phyloP scores from a whole-genome alignment of 1,140 invertebrate species.

The Drosophila nebulosa region DNA sequence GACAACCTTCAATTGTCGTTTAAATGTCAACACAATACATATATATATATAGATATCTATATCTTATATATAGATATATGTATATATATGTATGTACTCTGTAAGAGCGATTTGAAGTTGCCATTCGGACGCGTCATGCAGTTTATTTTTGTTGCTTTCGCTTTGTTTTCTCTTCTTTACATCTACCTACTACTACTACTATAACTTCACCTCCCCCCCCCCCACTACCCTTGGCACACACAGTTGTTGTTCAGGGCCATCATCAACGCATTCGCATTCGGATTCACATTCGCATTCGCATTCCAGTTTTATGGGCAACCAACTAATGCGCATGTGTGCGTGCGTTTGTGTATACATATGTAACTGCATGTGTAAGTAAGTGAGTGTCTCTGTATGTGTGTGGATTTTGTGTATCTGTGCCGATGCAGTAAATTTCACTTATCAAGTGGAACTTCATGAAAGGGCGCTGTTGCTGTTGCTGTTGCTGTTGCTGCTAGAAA shows the following conservation, averaged over 20 bases:
- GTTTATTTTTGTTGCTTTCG: slow-evolving; percentile 15
- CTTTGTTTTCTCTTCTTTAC: slow-evolving; percentile 2
- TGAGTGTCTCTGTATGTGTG: slow-evolving; percentile 13
- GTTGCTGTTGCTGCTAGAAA: slow-evolving; percentile 42
- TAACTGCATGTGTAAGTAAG: not conserved
- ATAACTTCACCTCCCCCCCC: not conserved
- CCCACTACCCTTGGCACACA: not conserved
- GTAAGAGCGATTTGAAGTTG: slow-evolving; percentile 27
- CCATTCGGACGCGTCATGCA: slow-evolving; percentile 21
- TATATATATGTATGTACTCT: not conserved
- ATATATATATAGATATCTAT: not conserved
- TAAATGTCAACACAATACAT: slow-evolving; percentile 31
- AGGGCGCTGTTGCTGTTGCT: slow-evolving; percentile 43
- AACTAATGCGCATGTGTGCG: slow-evolving; percentile 16
- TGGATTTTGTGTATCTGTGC: slow-evolving; percentile 7
- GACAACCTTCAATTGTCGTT: slow-evolving; percentile 48
- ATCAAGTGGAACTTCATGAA: slow-evolving; percentile 71
- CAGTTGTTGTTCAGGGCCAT: slow-evolving; percentile 34
- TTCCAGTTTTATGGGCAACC: slow-evolving; percentile 32
- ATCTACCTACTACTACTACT: not conserved
- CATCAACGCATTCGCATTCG: slow-evolving; percentile 12
- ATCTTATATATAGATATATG: not conserved
- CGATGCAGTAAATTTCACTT: slow-evolving; percentile 50
- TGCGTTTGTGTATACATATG: slow-evolving; percentile 5
- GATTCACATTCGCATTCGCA: slow-evolving; percentile 31